Evolutionary conservation across 2,113 vertebrate species (phyloP), one percentile per base, ranked within the genome.

Genomic region (Pedionomus torquatus): DNA sequence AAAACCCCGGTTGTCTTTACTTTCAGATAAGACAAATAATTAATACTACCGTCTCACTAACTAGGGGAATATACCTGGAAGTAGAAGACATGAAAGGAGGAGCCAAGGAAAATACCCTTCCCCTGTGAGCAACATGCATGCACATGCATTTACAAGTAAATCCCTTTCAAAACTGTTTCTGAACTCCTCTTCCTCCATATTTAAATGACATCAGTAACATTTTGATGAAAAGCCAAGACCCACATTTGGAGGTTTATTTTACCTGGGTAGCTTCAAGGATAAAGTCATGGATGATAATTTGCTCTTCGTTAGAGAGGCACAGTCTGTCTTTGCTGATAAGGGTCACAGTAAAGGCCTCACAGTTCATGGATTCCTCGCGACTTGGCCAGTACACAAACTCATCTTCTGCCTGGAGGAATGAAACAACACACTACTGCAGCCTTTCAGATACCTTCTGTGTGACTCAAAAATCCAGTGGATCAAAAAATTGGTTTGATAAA

Each of bases 341-440:
- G 77, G 99, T 99, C 98, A 99, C 99, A 20, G 99, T 99, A 97
- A 99, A 99, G 96, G 99, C 98, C 95, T 99, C 98, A 96, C 99
- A 99, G 98, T 99, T 99, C 99, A 99, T 99, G 97, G 99, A 99
- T 98, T 99, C 99, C 94, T 99, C 99, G 9, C 99, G 98, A 97
- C 99, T 99, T 41, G 99, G 99, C 99, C 99, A 99, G 97, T 99
- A 99, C 68, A 99, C 99, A 99, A 99, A 99, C 97, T 99, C 99
- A 97, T 99, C 99, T 98, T 99, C 99, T 49, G 99, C 99, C 99
- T 99, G 84, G 28, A 78, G 75, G 87, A 94, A 93, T 57, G 89
- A 95, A 90, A 84, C 37, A 95, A 93, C 83, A 79, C 57, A n/a
- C 33, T 66, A 30, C 10, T 71, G 85, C 58, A 87, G 84, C 20